These are phyloP conservation scores for Tetragnatha versicolor DNA, from an alignment of 1,140 invertebrate genomes.

Conservation along the genomic window DNA sequence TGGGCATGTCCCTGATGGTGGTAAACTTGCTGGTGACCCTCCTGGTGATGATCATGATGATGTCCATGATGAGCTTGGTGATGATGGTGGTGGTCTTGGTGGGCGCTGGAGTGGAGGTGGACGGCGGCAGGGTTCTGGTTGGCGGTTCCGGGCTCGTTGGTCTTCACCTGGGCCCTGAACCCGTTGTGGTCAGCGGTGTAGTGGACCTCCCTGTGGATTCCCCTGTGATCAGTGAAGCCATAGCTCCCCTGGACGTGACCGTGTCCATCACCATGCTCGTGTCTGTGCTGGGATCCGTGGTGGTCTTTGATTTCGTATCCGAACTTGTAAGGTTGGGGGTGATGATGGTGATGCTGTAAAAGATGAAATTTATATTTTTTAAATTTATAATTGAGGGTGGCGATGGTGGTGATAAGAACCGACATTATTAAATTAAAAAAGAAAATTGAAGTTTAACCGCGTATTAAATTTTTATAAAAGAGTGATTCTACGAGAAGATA, in stretches of 20 bases:
- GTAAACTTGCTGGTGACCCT: constrained; percentile 6
- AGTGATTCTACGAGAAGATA: too few relatives aligned
- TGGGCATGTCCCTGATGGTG: constrained; percentile 9
- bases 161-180: constrained; percentile 48
- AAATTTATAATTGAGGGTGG: constrained; percentile 12
- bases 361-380: not conserved
- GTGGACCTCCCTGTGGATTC: constrained; percentile 42
- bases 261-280: constrained; percentile 38
- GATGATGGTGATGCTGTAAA: constrained; percentile 4
- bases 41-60: not conserved
- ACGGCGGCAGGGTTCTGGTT: constrained; percentile 8
- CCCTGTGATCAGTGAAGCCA: constrained; percentile 27
- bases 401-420: constrained; percentile 13
- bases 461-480: too few relatives aligned
- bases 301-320: constrained; percentile 7
- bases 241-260: constrained; percentile 48
- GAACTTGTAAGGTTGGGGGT: constrained; percentile 49
- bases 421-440: too few relatives aligned
- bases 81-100: not conserved
- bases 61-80: not conserved
- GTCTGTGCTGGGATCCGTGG: not conserved
- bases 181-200: constrained; percentile 54
- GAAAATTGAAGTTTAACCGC: too few relatives aligned
- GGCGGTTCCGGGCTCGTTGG: constrained; percentile 53
- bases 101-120: not conserved